phyloP scores from a whole-genome alignment of 2,888 invertebrate genomes.

The Dynastes maya region DNA sequence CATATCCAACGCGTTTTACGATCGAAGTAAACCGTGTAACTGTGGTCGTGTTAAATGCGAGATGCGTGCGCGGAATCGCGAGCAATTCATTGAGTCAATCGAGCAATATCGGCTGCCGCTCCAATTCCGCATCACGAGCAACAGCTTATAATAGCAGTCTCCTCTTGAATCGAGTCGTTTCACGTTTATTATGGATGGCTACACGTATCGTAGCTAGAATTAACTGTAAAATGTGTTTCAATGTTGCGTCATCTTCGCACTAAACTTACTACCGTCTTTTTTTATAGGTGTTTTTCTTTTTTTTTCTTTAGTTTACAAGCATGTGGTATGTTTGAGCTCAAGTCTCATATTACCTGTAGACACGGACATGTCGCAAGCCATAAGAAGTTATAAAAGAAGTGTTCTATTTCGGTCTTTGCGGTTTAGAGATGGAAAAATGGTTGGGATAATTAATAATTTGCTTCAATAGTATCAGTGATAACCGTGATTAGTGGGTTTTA shows the following conservation, averaged over 20 bases:
- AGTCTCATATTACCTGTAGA: not conserved
- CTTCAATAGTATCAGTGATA: not conserved
- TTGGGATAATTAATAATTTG: not conserved
- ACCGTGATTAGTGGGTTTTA: too few species aligned
- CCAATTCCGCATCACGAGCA: constrained; percentile 15
- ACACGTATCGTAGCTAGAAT: constrained; percentile 22
- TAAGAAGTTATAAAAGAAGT: not conserved
- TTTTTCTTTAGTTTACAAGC: not conserved
- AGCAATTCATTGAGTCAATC: constrained; percentile 13
- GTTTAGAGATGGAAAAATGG: not conserved
- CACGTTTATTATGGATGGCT: constrained; percentile 31
- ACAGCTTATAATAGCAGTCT: not conserved
- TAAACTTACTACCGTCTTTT: not conserved
- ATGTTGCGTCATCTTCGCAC: not conserved
- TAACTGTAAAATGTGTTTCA: constrained; percentile 16
- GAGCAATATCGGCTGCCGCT: not conserved
- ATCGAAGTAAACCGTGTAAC: constrained; percentile 28
- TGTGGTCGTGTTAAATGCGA: constrained; percentile 2
- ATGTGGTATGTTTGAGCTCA: not conserved
- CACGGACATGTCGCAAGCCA: not conserved
- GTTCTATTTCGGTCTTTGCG: not conserved
- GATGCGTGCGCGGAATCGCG: constrained; percentile 19
- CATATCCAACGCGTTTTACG: not conserved
- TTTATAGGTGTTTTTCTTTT: not conserved
- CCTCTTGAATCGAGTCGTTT: not conserved